Evolutionary conservation across 2,888 invertebrate genomes (phyloP).

Genomic region (Periphyllus acericola): DNA sequence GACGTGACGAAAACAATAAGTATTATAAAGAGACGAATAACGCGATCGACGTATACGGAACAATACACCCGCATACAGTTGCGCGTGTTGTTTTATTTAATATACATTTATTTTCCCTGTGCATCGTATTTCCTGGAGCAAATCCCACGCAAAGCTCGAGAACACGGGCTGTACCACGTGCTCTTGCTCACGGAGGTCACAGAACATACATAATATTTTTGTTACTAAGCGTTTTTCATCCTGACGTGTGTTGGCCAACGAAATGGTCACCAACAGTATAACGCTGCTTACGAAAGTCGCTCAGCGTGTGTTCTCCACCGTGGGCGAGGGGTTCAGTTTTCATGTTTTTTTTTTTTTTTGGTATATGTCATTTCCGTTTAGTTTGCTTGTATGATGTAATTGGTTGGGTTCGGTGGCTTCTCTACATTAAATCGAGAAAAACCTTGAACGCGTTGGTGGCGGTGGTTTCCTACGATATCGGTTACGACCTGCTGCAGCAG

Average conservation of each 20-base stretch:
- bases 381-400: not conserved
- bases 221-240: not conserved
- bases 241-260: too few relatives aligned
- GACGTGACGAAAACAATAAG: not conserved
- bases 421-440: constrained; percentile 7
- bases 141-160: not conserved
- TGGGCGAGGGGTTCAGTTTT: not conserved
- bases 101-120: not conserved
- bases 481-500: not conserved
- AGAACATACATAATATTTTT: not conserved
- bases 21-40: not conserved
- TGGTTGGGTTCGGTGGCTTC: constrained; percentile 3
- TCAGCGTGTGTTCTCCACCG: not conserved
- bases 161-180: not conserved
- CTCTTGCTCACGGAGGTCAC: not conserved
- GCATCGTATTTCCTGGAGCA: not conserved
- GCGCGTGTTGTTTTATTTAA: not conserved
- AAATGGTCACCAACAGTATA: not conserved
- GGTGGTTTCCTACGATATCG: constrained; percentile 7
- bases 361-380: not conserved
- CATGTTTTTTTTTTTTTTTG: not conserved
- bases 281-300: not conserved
- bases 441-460: constrained; percentile 21
- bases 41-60: not conserved
- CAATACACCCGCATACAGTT: not conserved